Conservation (phyloP, 2,113 vertebrate species). For the Perognathus longimembris region DNA sequence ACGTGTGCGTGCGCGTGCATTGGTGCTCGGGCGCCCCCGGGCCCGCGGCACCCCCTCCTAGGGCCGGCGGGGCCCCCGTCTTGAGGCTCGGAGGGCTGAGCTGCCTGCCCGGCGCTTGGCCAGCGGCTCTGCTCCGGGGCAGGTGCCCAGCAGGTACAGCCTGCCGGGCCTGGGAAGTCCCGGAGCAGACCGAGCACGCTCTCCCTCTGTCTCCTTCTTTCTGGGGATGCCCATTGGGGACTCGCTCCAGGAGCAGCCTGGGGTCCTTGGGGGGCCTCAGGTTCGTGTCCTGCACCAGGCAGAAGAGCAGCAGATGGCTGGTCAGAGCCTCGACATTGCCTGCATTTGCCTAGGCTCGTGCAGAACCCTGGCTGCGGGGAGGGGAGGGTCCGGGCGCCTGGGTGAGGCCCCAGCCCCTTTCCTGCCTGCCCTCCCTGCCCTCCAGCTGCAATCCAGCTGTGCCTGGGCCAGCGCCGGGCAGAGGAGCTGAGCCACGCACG, state of each 20-base stretch:
- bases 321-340: too few relatives aligned
- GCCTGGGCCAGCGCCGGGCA: background rate
- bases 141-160: background rate
- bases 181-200: too few relatives aligned
- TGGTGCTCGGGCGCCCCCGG: too few relatives aligned
- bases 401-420: background rate
- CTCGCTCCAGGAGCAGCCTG: background rate
- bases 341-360: background rate
- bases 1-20: too few relatives aligned
- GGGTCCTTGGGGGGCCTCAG: background rate
- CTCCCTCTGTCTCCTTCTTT: too few relatives aligned
- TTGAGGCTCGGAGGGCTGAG: rapidly evolving
- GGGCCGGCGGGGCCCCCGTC: background rate
- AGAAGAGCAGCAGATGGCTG: background rate
- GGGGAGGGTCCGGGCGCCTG: background rate
- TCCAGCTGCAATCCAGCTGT: rapidly evolving
- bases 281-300: background rate
- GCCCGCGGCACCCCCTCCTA: background rate
- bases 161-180: background rate
- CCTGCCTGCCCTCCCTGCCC: background rate
- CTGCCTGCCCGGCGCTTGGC: rapidly evolving
- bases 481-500: rapidly evolving
- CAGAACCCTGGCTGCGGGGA: background rate
- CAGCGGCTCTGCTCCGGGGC: background rate
- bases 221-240: rapidly evolving